Percentiles rank a stretch among this genome's conserved stretches.
Conservation (phyloP, 2,888 invertebrate genomes). For the Pedicia rivosa region DNA sequence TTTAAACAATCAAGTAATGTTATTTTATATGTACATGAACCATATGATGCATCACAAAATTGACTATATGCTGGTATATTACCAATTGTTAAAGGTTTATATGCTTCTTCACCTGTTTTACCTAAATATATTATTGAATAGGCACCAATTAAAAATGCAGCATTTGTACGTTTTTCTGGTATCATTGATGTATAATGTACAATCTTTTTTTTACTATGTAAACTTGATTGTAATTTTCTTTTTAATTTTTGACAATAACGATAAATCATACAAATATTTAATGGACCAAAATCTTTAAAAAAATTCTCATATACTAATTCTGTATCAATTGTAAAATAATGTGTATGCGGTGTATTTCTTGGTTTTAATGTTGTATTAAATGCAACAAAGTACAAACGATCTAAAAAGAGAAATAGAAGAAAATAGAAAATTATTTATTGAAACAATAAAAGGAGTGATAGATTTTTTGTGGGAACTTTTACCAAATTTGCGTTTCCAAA, state of each 20-base stretch:
- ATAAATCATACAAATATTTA: slow-evolving; percentile 89
- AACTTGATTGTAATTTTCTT: slow-evolving; percentile 47
- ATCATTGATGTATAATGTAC: slow-evolving; percentile 82
- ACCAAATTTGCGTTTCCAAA: no score
- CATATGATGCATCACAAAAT: slow-evolving; percentile 85
- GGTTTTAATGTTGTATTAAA: slow-evolving; percentile 59
- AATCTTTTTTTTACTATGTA: slow-evolving; percentile 61
- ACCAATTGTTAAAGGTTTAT: slow-evolving; percentile 55
- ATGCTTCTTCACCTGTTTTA: slow-evolving; percentile 69
- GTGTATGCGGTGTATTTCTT: slow-evolving; percentile 57
- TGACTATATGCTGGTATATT: slow-evolving; percentile 44
- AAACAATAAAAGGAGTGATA: no score
- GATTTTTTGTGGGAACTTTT: no score
- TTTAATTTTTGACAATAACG: slow-evolving; percentile 77
- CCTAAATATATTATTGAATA: slow-evolving; percentile 89
- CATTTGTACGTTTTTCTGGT: slow-evolving; percentile 77
- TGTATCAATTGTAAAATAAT: slow-evolving; percentile 80
- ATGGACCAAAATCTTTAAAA: slow-evolving; percentile 93
- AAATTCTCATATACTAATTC: slow-evolving; percentile 87
- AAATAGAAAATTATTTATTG: no score
- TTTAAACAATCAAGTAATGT: slow-evolving; percentile 76
- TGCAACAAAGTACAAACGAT: slow-evolving; percentile 84
- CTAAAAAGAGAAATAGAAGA: no score
- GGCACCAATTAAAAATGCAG: slow-evolving; percentile 85
- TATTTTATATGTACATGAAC: slow-evolving; percentile 60